Conservation (phyloP, 37 sponge, comb jelly and placozoan species). For the Halichondria panicea region DNA sequence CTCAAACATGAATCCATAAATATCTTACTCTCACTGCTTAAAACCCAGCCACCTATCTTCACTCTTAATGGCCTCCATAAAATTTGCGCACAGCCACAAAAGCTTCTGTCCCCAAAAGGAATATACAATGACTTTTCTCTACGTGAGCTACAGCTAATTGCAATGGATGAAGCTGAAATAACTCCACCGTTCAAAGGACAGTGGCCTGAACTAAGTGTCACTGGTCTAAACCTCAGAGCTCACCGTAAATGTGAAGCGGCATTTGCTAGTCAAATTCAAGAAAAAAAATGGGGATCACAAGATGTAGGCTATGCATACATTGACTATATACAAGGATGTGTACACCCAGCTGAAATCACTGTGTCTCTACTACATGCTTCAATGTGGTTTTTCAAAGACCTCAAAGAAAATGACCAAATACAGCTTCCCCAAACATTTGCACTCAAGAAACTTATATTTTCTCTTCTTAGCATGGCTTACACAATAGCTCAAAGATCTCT, state of each 20-base stretch:
- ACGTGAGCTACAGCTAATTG: too few relatives aligned
- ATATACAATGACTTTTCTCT: neutral
- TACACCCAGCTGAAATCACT: constrained; percentile 56
- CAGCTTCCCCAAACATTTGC: constrained; percentile 14
- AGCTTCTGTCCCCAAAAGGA: neutral
- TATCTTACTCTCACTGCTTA: too few relatives aligned
- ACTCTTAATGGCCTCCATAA: too few relatives aligned
- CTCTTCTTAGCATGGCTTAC: neutral
- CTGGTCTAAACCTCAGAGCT: constrained; percentile 21
- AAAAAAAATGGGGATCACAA: constrained; percentile 21
- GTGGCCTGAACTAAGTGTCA: constrained; percentile 38
- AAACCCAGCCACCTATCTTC: too few relatives aligned
- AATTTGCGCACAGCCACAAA: constrained; percentile 7
- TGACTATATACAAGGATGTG: constrained; percentile 47
- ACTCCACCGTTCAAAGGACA: constrained; percentile 17
- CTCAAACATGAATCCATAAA: too few relatives aligned
- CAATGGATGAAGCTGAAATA: too few relatives aligned
- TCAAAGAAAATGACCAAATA: neutral
- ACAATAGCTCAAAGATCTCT: constrained; percentile 19
- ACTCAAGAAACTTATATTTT: constrained; percentile 11
- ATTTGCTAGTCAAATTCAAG: constrained; percentile 23
- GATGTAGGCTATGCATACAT: constrained; percentile 64
- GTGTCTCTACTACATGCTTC: constrained; percentile 56
- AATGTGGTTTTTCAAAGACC: constrained; percentile 54
- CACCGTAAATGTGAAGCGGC: constrained; percentile 46